Conservation (phyloP, 2,888 invertebrate species). For the Pyralis farinalis region DNA sequence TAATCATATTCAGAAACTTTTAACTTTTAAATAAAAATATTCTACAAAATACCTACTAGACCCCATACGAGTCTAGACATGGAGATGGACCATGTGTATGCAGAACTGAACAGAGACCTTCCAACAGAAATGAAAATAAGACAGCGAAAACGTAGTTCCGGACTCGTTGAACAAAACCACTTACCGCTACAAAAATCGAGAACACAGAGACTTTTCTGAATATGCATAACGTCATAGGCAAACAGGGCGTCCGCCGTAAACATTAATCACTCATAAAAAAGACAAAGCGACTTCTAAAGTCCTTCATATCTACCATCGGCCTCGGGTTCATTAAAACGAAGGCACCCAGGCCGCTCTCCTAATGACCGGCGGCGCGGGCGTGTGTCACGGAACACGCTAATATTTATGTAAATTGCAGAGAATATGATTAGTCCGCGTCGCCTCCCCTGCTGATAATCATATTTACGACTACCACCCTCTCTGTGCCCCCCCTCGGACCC, state of each 20-base stretch:
- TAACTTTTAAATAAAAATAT: too few species aligned
- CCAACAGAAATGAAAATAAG: constrained; percentile 8
- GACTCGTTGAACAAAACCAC: constrained; percentile 27
- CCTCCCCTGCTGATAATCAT: constrained; percentile 79
- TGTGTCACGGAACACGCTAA: constrained; percentile 68
- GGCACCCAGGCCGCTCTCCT: constrained; percentile 35
- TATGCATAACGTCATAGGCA: constrained; percentile 58
- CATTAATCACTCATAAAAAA: constrained; percentile 80
- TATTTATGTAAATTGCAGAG: constrained; percentile 81
- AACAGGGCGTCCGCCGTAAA: constrained; percentile 45
- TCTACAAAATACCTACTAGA: too few species aligned
- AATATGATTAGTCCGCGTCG: constrained; percentile 79
- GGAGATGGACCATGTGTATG: constrained; percentile 19
- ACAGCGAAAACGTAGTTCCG: constrained; percentile 12
- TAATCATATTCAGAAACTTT: too few species aligned
- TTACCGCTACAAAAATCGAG: constrained; percentile 32
- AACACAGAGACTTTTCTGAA: constrained; percentile 26
- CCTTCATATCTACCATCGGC: constrained; percentile 64
- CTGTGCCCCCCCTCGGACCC: constrained; percentile 16
- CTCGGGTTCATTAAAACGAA: constrained; percentile 47
- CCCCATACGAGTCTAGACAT: constrained; percentile 23
- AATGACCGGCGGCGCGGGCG: constrained; percentile 49
- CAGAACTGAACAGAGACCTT: constrained; percentile 4
- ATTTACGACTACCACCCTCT: constrained; percentile 63
- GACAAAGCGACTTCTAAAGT: constrained; percentile 64